These are phyloP conservation scores for Agrochola macilenta DNA, from an alignment of 2,888 invertebrate species.

Conservation along the genomic window DNA sequence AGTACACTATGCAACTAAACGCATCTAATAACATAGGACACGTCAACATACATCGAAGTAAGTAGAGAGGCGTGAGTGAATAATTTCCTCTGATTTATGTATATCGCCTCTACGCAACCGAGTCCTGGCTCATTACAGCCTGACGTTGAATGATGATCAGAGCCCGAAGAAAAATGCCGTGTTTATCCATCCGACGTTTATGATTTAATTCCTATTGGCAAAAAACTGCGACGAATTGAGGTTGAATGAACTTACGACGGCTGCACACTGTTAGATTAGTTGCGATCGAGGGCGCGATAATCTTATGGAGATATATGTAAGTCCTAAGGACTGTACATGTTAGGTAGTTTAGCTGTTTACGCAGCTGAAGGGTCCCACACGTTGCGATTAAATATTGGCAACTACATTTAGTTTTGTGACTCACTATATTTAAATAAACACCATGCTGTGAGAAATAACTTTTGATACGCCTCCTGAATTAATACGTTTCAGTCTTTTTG, in stretches of 20 bases:
- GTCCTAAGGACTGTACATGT: constrained; percentile 32
- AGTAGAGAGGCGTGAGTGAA: constrained; percentile 83
- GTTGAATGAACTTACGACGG: constrained; percentile 66
- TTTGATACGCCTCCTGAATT: neutral
- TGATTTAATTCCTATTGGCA: constrained; percentile 83
- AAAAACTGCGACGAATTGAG: constrained; percentile 72
- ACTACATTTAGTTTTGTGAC: constrained; percentile 20
- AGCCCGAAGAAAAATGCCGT: constrained; percentile 82
- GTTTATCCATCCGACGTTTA: constrained; percentile 82
- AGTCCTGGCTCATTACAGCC: constrained; percentile 84
- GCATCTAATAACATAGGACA: constrained; percentile 62
- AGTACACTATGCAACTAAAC: constrained; percentile 1
- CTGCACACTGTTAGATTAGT: constrained; percentile 48
- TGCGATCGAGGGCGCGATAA: constrained; percentile 48
- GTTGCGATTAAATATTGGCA: constrained; percentile 32
- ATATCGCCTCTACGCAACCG: constrained; percentile 76
- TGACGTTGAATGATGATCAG: constrained; percentile 87
- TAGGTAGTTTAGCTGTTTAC: constrained; percentile 44
- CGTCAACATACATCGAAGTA: constrained; percentile 75
- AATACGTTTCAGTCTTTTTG: neutral
- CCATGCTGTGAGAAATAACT: neutral
- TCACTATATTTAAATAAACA: constrained; percentile 10
- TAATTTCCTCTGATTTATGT: constrained; percentile 84
- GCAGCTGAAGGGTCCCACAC: constrained; percentile 42
- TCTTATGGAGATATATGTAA: constrained; percentile 57